A percentile compares a stretch with the other conserved stretches of the same genome.
phyloP scores from a whole-genome alignment of 2,888 invertebrate species.

The Griposia aprilina region DNA sequence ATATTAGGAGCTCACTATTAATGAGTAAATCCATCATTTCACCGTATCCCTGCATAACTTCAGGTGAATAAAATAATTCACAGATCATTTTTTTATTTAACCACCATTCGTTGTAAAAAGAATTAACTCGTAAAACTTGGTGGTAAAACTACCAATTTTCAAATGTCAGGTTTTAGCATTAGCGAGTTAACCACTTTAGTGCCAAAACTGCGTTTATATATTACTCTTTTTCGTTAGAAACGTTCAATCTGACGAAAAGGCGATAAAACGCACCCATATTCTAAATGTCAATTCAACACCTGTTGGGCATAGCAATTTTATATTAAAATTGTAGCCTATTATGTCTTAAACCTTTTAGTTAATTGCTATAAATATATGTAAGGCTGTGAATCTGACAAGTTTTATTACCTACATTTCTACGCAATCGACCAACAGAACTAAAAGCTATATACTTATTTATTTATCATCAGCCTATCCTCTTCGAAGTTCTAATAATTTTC shows the following conservation, averaged over 20 bases:
- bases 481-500: neutral
- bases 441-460: neutral
- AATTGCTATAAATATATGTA: constrained; percentile 12
- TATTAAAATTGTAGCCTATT: constrained; percentile 14
- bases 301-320: constrained; percentile 22
- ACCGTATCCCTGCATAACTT: neutral
- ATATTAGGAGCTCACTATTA: too few species aligned
- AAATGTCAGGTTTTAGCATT: constrained; percentile 36
- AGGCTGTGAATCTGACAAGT: neutral
- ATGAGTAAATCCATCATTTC: neutral
- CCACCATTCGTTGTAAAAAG: neutral
- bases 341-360: constrained; percentile 4
- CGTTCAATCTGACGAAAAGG: constrained; percentile 17
- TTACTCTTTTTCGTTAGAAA: constrained; percentile 19
- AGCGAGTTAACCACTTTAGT: constrained; percentile 13
- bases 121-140: neutral
- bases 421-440: neutral
- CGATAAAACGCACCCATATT: constrained; percentile 50
- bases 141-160: constrained; percentile 16
- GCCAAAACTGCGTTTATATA: constrained; percentile 1
- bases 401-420: constrained; percentile 4
- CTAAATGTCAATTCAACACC: constrained; percentile 54
- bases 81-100: neutral
- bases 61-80: neutral
- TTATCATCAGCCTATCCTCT: neutral